Evolutionary conservation across 2,888 invertebrate genomes (phyloP), one percentile per base, ranked within the genome.

Genomic region (Polia nebulosa): DNA sequence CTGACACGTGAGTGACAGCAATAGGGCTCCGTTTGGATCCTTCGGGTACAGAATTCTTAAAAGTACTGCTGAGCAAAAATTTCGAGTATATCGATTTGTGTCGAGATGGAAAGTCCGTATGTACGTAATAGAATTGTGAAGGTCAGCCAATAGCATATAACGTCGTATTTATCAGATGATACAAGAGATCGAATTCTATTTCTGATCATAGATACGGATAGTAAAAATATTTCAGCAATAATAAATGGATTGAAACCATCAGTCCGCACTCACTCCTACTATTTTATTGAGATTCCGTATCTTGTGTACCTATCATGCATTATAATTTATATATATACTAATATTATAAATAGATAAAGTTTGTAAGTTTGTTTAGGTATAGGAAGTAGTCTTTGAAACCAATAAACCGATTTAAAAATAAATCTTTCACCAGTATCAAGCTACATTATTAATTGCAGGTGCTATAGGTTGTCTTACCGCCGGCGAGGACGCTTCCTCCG

Each of bases 181-280:
- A 17, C 17, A 39, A 49, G 20, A 41, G 25, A 58, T 58, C 17
- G 3, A 3, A 29, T 29, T 71, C 51, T 71, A 71, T 71, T 71
- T 63, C 11, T 1, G 47, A 71, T 4, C 49, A 15, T 20, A 47
- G 29, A 45, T 52, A 57, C 20, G 25, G 20, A 13, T 25, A 25
- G 44, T 71, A 71, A 71, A 72, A 63, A 71, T 72, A 63, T 55
- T 56, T 44, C 20, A 29, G 34, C 34, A 56, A 44, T 51, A 59
- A n/a, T 51, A 68, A 60, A 68, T 60, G 20, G 17, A 59, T 41
- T 41, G 34, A 22, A 27, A 36, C 34, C 27, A 44, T 70, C 41
- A 59, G 34, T 68, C 6, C 17, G 41, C 41, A 41, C 34, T 68
- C 34, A 41, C 41, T 69, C 11, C 0, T 3, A 8, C 1, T 11